Base-by-base conservation (phyloP, 2,797 vertebrate species). In the Sebastes taczanowskii region DNA sequence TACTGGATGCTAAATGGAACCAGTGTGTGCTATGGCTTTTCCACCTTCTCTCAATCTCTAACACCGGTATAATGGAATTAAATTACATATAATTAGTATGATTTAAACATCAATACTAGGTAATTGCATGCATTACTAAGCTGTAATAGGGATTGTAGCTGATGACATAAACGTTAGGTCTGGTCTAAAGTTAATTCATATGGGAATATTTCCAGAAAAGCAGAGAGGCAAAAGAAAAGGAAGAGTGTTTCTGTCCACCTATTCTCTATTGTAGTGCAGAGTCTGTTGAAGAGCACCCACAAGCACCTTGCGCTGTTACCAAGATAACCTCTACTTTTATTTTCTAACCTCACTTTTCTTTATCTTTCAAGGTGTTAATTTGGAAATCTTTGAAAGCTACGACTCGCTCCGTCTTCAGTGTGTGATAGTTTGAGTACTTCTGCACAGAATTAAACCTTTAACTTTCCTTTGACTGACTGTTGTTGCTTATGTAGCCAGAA, bases 41-140 rank as follows among this genome's bases (percentile, higher is more conserved):
- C 27, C 29, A 77, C 69, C 49, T 79, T 49, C 56, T 68, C 55
- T 38, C 18, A 25, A 77, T 68, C 61, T 58, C 4, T 38, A 23
- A 62, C 65, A 63, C 64, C 63, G 0, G 4, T 27, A 27, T 61
- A 71, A 62, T 71, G 4, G 49, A 77, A 75, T 74, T 11, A 30
- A 83, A 86, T 78, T 32, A 70, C 29, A 71, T 20, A 60, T 74
- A 77, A 75, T 67, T 52, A 42, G 69, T 56, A 23, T 77, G 7
- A 64, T 80, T 78, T 65, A 66, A 76, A 64, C 29, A 27, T 30
- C 22, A 58, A 64, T 65, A 29, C 34, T 22, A 23, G 27, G n/a
- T 81, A 78, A 81, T 77, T 77, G 29, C 80, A 70, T 55, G 62
- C 23, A 29, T 35, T 70, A 35, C 23, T 60, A 67, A 53, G 7